These are phyloP conservation scores for Chionodraco myersi DNA, from an alignment of 2,113 vertebrate genomes.

Conservation along the genomic window DNA sequence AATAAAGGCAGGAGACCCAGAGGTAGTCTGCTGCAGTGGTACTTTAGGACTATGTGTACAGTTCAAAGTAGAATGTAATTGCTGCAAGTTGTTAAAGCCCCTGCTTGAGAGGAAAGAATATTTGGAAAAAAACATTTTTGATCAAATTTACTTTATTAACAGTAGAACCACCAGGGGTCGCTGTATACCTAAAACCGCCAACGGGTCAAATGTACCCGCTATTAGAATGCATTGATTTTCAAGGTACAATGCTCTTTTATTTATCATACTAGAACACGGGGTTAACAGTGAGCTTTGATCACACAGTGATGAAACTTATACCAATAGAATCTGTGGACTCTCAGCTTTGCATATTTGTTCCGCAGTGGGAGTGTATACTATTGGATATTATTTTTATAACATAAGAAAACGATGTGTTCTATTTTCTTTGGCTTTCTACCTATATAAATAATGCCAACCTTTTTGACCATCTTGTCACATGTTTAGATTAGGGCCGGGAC, in stretches of 20 bases:
- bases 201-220: too few relatives aligned
- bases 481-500: too few relatives aligned
- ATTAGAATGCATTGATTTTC: too few relatives aligned
- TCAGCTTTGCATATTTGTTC: too few relatives aligned
- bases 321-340: too few relatives aligned
- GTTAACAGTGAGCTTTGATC: too few relatives aligned
- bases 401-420: not conserved
- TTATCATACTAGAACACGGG: too few relatives aligned
- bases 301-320: too few relatives aligned
- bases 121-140: constrained; percentile 5
- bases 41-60: constrained; percentile 11
- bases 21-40: constrained; percentile 27
- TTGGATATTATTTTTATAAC: not conserved
- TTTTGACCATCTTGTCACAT: not conserved
- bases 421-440: not conserved
- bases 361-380: not conserved
- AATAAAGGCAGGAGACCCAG: constrained; percentile 28
- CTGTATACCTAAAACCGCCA: too few relatives aligned
- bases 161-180: too few relatives aligned
- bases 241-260: too few relatives aligned
- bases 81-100: constrained; percentile 5
- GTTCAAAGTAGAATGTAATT: constrained; percentile 29
- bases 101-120: constrained; percentile 14
- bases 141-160: constrained; percentile 19
- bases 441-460: not conserved